Base-by-base conservation (phyloP, 2,888 invertebrate species). In the Argyresthia albistria region DNA sequence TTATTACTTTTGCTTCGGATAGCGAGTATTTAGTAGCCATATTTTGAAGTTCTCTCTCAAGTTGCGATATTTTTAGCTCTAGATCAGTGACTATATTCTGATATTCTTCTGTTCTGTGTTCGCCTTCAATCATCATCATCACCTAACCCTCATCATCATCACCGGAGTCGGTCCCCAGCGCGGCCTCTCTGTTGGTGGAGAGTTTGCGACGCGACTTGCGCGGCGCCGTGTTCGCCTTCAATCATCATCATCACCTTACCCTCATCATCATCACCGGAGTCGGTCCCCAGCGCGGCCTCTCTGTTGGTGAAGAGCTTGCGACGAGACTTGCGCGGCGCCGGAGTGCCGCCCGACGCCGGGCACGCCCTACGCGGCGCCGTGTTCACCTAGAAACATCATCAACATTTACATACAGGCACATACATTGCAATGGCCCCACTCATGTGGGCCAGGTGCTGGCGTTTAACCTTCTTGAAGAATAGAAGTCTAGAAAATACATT, bases 251-350 rank as follows among this genome's bases (percentile, higher is more conserved):
- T 25, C 4, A 8, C 10, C 49, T 36, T 9, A 77, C 76, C 74
- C 7, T 66, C 61, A 1, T 73, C 71, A 12, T 70, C 70, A 8
- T 58, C 68, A 8, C 66, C 54, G 0, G 10, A 14, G n/a, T 53
- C 57, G 8, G 43, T 58, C 10, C 9, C 11, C 1, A 60, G 54
- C 0, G 66, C 67, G 0, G 56, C 65, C 7, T 76, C 76, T 42
- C 64, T 73, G 1, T 76, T 72, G 0, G 80, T 81, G 68, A 81
- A 84, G 11, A 84, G 70, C 50, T 82, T 83, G 39, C 84, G 57
- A 0, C 72, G 57, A 0, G 77, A 72, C 51, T 68, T 73, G 50
- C 60, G 56, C 25, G 25, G 25, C 0, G 63, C 65, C 9, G 14
- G 48, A 0, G 61, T 51, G 0, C 54, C 37, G 0, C 46, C 42